A percentile compares a stretch with the other conserved stretches of the same genome.
phyloP scores from a whole-genome alignment of 2,113 vertebrate genomes.

The Pogonocichla stellata region DNA sequence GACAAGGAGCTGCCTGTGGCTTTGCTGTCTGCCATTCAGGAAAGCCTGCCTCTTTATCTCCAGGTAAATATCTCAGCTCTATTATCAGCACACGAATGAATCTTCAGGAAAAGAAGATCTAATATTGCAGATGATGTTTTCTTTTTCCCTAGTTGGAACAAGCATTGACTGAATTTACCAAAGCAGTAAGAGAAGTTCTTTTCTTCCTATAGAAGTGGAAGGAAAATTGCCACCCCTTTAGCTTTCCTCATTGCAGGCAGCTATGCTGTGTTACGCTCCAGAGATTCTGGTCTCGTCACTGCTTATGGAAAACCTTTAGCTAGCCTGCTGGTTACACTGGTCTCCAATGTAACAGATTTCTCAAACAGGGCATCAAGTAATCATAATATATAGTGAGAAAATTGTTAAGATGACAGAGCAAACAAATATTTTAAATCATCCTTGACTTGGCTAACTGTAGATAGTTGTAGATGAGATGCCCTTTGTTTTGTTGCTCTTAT shows the following conservation, averaged over 20 bases:
- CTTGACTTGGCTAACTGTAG: neutral
- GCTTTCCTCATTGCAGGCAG: neutral
- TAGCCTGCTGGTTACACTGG: neutral
- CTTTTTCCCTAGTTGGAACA: neutral
- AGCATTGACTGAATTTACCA: neutral
- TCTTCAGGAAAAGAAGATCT: neutral
- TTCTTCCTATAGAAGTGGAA: neutral
- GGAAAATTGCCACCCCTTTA: neutral
- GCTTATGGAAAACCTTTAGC: neutral
- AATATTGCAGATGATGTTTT: neutral
- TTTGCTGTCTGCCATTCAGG: constrained; percentile 81
- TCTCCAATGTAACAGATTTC: neutral
- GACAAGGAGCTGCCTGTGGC: constrained; percentile 82
- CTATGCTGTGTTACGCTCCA: neutral
- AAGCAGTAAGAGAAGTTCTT: neutral
- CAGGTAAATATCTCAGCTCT: constrained; percentile 77
- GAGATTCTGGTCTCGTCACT: neutral
- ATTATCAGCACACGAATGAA: neutral
- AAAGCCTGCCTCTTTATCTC: constrained; percentile 89
- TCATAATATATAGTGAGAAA: neutral
- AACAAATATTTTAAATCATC: neutral
- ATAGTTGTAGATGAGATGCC: neutral
- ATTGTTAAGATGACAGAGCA: neutral
- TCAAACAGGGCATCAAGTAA: neutral
- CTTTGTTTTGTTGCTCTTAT: neutral